phyloP scores from a whole-genome alignment of 1,140 invertebrate species.

The Drosophila ananassae region DNA sequence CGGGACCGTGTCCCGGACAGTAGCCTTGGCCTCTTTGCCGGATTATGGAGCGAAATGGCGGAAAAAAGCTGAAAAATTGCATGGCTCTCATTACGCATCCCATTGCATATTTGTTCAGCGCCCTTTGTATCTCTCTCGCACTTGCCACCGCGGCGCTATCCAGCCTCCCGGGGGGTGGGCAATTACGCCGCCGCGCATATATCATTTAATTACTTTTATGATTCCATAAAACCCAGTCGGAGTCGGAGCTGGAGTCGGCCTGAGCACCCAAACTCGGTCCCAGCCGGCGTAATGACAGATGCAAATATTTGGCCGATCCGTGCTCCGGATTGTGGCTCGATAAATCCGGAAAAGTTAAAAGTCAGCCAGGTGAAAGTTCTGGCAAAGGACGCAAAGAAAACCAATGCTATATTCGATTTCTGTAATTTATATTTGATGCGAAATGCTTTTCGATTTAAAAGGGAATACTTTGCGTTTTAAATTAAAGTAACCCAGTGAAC shows the following conservation, averaged over 20 bases:
- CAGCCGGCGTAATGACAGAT: conserved; percentile 60
- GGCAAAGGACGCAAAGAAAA: neutral
- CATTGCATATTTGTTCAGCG: conserved; percentile 35
- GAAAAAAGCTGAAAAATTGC: conserved; percentile 74
- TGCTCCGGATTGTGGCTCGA: conserved; percentile 27
- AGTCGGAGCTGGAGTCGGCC: conserved; percentile 1
- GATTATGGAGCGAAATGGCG: conserved; percentile 43
- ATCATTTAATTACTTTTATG: conserved; percentile 82
- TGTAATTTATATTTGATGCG: neutral
- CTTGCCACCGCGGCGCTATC: neutral
- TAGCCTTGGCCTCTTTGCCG: conserved; percentile 29
- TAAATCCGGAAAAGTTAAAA: conserved; percentile 38
- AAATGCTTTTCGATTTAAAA: neutral
- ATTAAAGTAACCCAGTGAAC: too few species aligned
- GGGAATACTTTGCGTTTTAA: neutral
- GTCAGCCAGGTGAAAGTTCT: conserved; percentile 15
- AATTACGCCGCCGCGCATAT: conserved; percentile 63
- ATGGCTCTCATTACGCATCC: conserved; percentile 55
- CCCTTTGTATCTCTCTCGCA: conserved; percentile 13
- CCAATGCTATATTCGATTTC: neutral
- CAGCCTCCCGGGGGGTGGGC: conserved; percentile 39
- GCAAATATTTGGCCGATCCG: conserved; percentile 50
- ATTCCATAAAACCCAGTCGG: conserved; percentile 63
- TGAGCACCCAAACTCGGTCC: conserved; percentile 9
- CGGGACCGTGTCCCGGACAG: conserved; percentile 1